A percentile compares a stretch with the other conserved stretches of the same genome.
Evolutionary conservation across 2,113 vertebrate species (phyloP).

Genomic region (Nerophis ophidion): DNA sequence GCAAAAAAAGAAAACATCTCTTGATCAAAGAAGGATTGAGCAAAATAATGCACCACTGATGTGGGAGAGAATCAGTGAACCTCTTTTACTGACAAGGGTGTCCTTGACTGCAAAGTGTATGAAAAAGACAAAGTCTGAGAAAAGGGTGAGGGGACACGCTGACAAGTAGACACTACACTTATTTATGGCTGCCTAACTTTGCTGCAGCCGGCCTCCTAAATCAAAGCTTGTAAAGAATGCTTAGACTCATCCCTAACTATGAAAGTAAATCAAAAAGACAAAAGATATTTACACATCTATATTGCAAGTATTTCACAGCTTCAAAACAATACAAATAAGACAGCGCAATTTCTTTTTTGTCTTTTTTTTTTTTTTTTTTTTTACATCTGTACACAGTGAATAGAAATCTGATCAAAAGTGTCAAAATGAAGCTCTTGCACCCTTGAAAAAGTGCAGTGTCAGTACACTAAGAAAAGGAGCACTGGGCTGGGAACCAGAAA

Average conservation of each 20-base stretch:
- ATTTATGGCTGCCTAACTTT: neutral
- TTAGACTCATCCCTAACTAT: conserved; percentile 9
- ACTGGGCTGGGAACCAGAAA: conserved; percentile 5
- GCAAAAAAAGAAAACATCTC: neutral
- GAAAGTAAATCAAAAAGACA: conserved; percentile 22
- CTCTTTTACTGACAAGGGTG: neutral
- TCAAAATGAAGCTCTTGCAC: conserved; percentile 10
- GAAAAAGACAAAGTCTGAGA: neutral
- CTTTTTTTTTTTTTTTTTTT: too few species aligned
- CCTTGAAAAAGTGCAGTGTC: conserved; percentile 14
- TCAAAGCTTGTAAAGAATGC: neutral
- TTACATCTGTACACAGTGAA: conserved; percentile 43
- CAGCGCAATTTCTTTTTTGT: conserved; percentile 17
- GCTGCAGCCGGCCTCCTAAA: neutral
- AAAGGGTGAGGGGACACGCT: neutral
- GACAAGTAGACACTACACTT: conserved; percentile 1
- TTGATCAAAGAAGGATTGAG: neutral
- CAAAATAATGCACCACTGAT: conserved; percentile 19
- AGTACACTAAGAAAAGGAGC: conserved; percentile 11
- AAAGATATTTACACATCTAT: conserved; percentile 61
- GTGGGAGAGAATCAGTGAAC: conserved; percentile 11
- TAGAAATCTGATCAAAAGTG: conserved; percentile 15
- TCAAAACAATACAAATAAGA: conserved; percentile 52
- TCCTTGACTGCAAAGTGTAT: neutral
- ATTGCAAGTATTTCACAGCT: conserved; percentile 69